Base-by-base conservation (phyloP, 2,113 vertebrate species). In the Poeciliopsis retropinna region DNA sequence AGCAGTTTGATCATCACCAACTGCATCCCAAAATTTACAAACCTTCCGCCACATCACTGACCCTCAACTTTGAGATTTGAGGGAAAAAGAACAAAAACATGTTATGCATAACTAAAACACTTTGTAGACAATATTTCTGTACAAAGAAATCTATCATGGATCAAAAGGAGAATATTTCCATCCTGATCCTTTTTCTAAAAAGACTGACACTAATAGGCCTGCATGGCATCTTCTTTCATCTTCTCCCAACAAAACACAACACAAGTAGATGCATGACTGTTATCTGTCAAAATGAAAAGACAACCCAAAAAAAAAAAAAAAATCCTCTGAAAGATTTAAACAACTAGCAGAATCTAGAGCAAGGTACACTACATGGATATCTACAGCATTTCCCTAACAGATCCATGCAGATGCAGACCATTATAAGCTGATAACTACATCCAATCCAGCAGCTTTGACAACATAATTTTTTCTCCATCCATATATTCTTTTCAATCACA, bases 161-260 rank as follows among this genome's bases (percentile, higher is more conserved):
- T 77, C 22, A 69, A 25, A 14, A 41, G 31, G 67, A 70, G 67
- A 54, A 71, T 72, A 73, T 67, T 54, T 69, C 32, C 63, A 73
- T 60, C 34, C 73, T 29, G 68, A 29, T 47, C 63, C 68, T 79
- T 61, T 75, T 27, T 17, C 9, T 73, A 64, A 80, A 41, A 29
- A 70, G 73, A 82, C 60, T 41, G 44, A 69, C 68, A 70, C 64
- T 81, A 75, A 75, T 67, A 51, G 74, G 28, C 51, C 29, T 47
- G 54, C 65, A 47, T 1, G 34, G 70, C 27, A 64, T 64, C 64
- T 72, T 29, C 65, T 84, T 80, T 74, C 60, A 80, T 79, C 79
- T 70, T 57, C 74, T 61, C 39, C 32, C 19, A n/a, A n/a, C 47
- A 57, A 57, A 61, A 63, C 70, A 62, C 13, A 73, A 39, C 5